Base-by-base conservation (phyloP, 2,797 vertebrate species). In the Taenioides sp. region DNA sequence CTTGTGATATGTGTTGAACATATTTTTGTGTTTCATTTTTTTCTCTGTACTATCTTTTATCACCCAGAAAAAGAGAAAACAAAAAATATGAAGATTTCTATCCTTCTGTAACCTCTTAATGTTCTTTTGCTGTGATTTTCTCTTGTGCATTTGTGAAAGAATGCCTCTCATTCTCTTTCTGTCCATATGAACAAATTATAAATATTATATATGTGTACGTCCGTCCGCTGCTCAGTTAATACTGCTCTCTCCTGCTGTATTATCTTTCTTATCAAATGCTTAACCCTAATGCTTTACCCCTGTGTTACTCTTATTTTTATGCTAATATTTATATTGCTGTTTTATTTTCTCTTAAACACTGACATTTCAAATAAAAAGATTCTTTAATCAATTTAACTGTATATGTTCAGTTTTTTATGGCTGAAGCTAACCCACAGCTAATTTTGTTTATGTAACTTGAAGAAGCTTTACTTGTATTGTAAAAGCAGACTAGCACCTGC, bases 291-390 rank as follows among this genome's bases (percentile, higher is more conserved):
- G 77, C 88, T 87, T 78, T 89, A 86, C 77, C 86, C 88, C 89
- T 62, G 94, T 97, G 96, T 95, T 96, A 96, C 93, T 95, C 94
- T 96, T 96, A 96, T 98, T 99, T 98, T 97, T 97, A 98, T 97
- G 97, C 97, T 97, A 97, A 98, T 98, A 99, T 99, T 99, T 99
- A 98, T 99, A 98, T 98, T 96, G 96, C 96, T 96, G 95, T 96
- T 96, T 96, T 96, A 92, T 93, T 95, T 89, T 95, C 96, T 94
- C 93, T 94, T 94, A 89, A 92, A 95, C 93, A 95, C 95, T 96
- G 96, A 95, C 92, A 97, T 94, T 95, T 94, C 92, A 95, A 95
- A 97, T 97, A 97, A 98, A 98, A 98, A 95, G 57, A 95, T 96
- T 96, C 93, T 96, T 93, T 97, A 93, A 80, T 80, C 72, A 77